phyloP scores from a whole-genome alignment of 2,797 vertebrate genomes.

The Australoheros facetus region DNA sequence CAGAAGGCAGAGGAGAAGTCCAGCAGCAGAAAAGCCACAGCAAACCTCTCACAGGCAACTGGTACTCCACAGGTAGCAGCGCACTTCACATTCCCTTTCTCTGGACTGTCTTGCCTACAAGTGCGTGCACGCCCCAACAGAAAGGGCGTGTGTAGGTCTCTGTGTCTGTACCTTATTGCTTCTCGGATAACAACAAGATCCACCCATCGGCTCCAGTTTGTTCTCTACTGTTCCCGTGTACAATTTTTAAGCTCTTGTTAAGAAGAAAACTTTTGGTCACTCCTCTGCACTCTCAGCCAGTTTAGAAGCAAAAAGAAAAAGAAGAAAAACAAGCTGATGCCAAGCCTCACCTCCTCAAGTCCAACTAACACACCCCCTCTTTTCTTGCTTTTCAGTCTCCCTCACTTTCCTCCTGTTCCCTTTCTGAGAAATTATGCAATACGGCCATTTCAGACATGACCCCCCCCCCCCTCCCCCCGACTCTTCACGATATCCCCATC shows the following conservation, averaged over 20 bases:
- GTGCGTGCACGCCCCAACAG: conserved; percentile 69
- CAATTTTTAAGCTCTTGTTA: not conserved
- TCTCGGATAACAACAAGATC: conserved; percentile 57
- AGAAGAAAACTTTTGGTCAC: conserved; percentile 10
- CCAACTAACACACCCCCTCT: conserved; percentile 44
- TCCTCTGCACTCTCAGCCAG: conserved; percentile 8
- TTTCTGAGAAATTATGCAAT: conserved; percentile 75
- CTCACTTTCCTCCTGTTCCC: conserved; percentile 58
- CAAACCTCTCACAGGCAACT: conserved; percentile 41
- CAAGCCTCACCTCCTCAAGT: conserved; percentile 25
- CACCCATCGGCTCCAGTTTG: conserved; percentile 43
- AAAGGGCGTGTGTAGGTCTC: conserved; percentile 64
- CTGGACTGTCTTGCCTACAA: conserved; percentile 55
- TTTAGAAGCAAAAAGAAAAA: conserved; percentile 9
- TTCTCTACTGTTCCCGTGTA: not conserved
- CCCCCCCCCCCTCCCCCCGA: conserved; percentile 36
- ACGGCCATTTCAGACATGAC: conserved; percentile 66
- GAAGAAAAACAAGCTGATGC: conserved; percentile 22
- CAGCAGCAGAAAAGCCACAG: conserved; percentile 25
- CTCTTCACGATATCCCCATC: conserved; percentile 8
- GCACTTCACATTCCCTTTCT: conserved; percentile 60
- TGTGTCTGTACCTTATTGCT: conserved; percentile 54
- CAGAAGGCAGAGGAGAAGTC: conserved; percentile 18
- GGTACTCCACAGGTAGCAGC: conserved; percentile 59
- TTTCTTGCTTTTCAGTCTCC: conserved; percentile 51